Evolutionary conservation across 2,797 vertebrate genomes (phyloP).

Genomic region (Anguilla marmorata): DNA sequence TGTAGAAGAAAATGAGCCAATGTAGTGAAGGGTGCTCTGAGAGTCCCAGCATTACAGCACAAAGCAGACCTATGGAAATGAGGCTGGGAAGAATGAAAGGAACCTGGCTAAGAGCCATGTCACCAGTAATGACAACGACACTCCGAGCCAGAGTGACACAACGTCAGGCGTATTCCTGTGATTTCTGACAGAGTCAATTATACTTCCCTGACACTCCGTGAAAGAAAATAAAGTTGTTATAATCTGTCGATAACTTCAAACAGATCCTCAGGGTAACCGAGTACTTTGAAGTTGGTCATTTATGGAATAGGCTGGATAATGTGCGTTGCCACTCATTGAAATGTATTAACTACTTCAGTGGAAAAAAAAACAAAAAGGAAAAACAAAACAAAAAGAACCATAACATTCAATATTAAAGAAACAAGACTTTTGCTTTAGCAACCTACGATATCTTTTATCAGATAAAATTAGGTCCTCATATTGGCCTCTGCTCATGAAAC

Average conservation of each 20-base stretch:
- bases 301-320: not conserved
- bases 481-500: too few species aligned
- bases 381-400: too few species aligned
- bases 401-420: too few species aligned
- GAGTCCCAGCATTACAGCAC: not conserved
- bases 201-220: not conserved
- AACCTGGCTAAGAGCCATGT: constrained; percentile 8
- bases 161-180: constrained; percentile 19
- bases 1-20: not conserved
- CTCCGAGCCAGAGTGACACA: constrained; percentile 17
- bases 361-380: not conserved
- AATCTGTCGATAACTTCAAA: constrained; percentile 10
- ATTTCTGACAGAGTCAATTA: constrained; percentile 35
- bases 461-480: too few species aligned
- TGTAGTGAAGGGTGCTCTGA: not conserved
- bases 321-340: not conserved
- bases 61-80: not conserved
- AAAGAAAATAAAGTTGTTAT: constrained; percentile 13
- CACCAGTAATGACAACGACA: constrained; percentile 23
- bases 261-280: not conserved
- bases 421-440: not conserved
- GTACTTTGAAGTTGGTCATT: constrained; percentile 20
- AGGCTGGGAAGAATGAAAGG: not conserved
- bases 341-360: not conserved
- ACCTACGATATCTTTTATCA: not conserved